Base-by-base conservation (phyloP, 2,113 vertebrate genomes). In the Channa maculata region DNA sequence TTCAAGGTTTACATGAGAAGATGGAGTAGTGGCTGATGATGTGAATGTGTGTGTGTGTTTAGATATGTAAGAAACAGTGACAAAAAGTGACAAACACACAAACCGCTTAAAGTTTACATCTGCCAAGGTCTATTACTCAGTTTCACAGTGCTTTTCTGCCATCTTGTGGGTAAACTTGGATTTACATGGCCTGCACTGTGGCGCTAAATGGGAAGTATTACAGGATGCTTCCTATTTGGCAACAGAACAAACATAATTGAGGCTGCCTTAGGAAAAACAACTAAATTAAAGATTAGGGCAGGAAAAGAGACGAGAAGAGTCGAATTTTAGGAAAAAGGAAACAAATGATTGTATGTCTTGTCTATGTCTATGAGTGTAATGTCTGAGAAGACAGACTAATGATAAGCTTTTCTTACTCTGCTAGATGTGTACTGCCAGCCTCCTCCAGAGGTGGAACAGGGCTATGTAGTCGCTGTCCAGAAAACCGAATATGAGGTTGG, bases 401-500 rank as follows among this genome's bases (percentile, higher is more conserved):
- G 24, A 24, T 24, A n/a, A 53, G 33, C 44, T 62, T 11, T n/a
- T 34, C 15, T 63, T 5, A 4, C 3, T 76, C 7, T 70, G 2
- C 33, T 57, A 95, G 94, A 78, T 36, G 75, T 94, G 65, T 93
- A 84, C 79, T 96, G 95, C 64, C 84, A 87, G 34, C 93, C 93
- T 15, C 94, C 95, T 3, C 41, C 2, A 46, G 89, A 94, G 34
- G 89, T 96, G 72, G 86, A 92, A 43, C 67, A 92, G 15, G 94
- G 94, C 37, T 93, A 94, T 24, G 91, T 96, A 71, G 95, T 96
- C 77, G 95, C 94, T 0, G 93, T 96, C 12, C 92, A 94, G 79
- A 94, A 93, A 80, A 81, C 84, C 7, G 86, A 94, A 59, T 95
- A 95, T 55, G 92, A 93, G n/a, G 92, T 93, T 14, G 93, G 85